phyloP scores from a whole-genome alignment of 2,113 vertebrate genomes.

The Halichoeres trimaculatus region DNA sequence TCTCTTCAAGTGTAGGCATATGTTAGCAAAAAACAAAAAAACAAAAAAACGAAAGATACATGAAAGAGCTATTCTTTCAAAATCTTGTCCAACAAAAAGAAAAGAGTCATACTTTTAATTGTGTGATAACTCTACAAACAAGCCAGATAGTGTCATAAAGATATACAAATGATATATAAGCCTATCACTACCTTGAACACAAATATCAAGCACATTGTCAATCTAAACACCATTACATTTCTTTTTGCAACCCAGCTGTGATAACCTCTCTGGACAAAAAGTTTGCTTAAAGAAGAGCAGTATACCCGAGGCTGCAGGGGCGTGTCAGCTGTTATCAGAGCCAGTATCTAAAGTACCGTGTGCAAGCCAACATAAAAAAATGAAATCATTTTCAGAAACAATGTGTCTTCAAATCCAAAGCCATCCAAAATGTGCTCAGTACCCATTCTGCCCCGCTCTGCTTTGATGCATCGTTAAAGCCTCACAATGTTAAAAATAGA shows the following conservation, averaged over 20 bases:
- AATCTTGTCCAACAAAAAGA: too few relatives aligned
- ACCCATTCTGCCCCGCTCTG: slow-evolving; percentile 12
- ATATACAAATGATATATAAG: not conserved
- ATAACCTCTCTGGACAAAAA: too few relatives aligned
- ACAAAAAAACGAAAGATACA: too few relatives aligned
- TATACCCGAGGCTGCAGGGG: slow-evolving; percentile 3
- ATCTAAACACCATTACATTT: not conserved
- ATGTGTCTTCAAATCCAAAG: slow-evolving; percentile 10
- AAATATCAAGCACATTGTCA: not conserved
- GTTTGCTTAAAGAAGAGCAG: not conserved
- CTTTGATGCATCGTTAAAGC: slow-evolving; percentile 40
- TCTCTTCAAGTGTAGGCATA: too few relatives aligned
- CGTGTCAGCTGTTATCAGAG: not conserved
- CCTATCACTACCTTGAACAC: not conserved
- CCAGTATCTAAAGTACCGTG: slow-evolving; percentile 3
- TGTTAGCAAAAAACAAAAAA: too few relatives aligned
- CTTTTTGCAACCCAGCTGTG: not conserved
- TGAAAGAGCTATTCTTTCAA: too few relatives aligned
- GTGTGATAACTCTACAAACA: not conserved
- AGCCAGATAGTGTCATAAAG: not conserved
- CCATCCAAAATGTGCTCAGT: slow-evolving; percentile 11
- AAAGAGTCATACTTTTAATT: too few relatives aligned
- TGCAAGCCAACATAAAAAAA: not conserved
- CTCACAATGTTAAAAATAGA: slow-evolving; percentile 68
- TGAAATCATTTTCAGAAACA: slow-evolving; percentile 5